Base-by-base conservation (phyloP, 2,888 invertebrate genomes). In the Drosophila suboccidentalis region DNA sequence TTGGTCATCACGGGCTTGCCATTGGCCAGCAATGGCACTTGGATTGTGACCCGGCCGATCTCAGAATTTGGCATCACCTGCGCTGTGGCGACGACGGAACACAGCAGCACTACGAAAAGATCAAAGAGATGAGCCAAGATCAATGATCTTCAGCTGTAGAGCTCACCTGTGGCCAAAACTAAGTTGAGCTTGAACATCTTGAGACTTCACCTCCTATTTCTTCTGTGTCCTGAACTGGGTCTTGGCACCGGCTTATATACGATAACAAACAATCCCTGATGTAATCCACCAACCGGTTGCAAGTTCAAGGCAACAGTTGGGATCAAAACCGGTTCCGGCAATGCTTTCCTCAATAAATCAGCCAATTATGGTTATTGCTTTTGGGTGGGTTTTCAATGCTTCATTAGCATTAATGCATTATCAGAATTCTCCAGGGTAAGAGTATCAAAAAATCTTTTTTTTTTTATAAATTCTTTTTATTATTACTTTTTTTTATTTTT, bases 151-250 rank as follows among this genome's bases (percentile, higher is more conserved):
- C 10, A 39, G 15, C 26, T 17, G 13, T 10, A 15, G 0, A 4
- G 13, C 75, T 74, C 67, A 91, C 91, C 89, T 89, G 90, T 76
- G 69, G 79, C 83, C 76, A 89, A 79, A 66, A 76, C 57, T 53
- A 63, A 78, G 65, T 34, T 62, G n/a, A 68, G 19, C 59, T 79
- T 88, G 11, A 69, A 39, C 89, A 89, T 89, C 59, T 71, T 85
- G 65, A 29, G 49, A 61, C 59, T 72, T 63, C 38, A 47, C 57
- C 62, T 72, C 22, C 51, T 39, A 60, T 43, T 58, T 51, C 75
- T 78, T 74, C 63, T 85, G 78, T 87, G 83, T 80, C 82, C 80
- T 74, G 53, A 53, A 71, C 49, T 46, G 60, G 38, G 38, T 51
- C 47, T 62, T 67, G 51, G 9, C 46, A 50, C 4, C 15, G 19